Percentiles rank a stretch among this genome's conserved stretches.
phyloP scores from a whole-genome alignment of 2,113 vertebrate species.

The Entelurus aequoreus region DNA sequence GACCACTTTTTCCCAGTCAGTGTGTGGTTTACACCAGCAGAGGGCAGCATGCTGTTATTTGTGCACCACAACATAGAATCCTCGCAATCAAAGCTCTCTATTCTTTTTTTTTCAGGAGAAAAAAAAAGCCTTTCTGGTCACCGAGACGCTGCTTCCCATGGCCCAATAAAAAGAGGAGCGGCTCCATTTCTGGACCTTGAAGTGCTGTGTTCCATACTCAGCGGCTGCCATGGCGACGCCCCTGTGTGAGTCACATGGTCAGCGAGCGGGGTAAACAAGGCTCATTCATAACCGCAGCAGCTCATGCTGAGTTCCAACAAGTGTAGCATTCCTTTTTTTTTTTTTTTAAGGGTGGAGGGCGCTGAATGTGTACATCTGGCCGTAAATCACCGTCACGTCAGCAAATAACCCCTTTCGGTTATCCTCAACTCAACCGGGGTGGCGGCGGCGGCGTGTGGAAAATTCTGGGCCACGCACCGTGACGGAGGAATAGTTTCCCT shows the following conservation, averaged over 20 bases:
- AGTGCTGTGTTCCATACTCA: conserved; percentile 53
- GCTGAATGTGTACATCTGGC: neutral
- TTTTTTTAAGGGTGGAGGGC: neutral
- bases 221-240: conserved; percentile 69
- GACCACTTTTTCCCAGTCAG: neutral
- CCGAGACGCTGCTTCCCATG: conserved; percentile 32
- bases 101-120: conserved; percentile 13
- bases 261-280: conserved; percentile 70
- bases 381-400: conserved; percentile 28
- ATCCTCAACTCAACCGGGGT: conserved; percentile 61
- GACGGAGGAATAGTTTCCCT: conserved; percentile 73
- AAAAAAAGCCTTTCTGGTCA: conserved; percentile 30
- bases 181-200: conserved; percentile 61
- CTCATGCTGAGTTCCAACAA: conserved; percentile 43
- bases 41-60: conserved; percentile 45
- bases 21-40: conserved; percentile 42
- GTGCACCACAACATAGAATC: conserved; percentile 35
- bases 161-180: conserved; percentile 36
- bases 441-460: conserved; percentile 61
- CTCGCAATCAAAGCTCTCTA: conserved; percentile 22
- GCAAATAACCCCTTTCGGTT: conserved; percentile 43
- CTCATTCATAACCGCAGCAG: conserved; percentile 70
- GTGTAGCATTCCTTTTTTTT: neutral
- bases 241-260: conserved; percentile 68
- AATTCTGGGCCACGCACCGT: conserved; percentile 68